Base-by-base conservation (phyloP, 2,113 vertebrate genomes). In the Podarcis raffonei region DNA sequence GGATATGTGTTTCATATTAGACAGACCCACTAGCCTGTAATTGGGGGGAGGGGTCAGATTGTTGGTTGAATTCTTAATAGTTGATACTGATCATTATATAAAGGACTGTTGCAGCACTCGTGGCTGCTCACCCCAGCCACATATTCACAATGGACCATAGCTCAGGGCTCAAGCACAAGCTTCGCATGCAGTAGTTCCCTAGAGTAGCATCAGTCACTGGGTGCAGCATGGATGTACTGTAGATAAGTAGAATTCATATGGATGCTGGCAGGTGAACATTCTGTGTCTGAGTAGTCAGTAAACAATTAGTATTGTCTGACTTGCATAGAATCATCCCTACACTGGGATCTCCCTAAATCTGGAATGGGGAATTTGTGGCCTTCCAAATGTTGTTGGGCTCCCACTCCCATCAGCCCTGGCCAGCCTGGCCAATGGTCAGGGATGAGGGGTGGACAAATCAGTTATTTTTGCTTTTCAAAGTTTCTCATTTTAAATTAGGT, bases 21-120 rank as follows among this genome's bases (percentile, higher is more conserved):
- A 42, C 32, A 71, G 23, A 12, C 32, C 57, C 32, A 48, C 23
- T 20, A 66, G 71, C 80, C 39, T 1, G 71, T 83, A 48, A 83
- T 83, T 83, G 25, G 53, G 76, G 42, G 76, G 4, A 5, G 16
- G 59, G 59, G 25, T 32, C 39, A 32, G 20, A 65, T 22, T 74
- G 27, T 76, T 20, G 32, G 27, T 35, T 65, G 80, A 88, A 88
- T 88, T 35, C 5, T 76, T 74, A 81, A 83, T 75, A 82, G 53
- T 32, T 30, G 69, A 81, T 23, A 30, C 23, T 48, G 18, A 86
- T 79, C 7, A 69, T n/a, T 68, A 80, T 68, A 42, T 77, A 7
- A n/a, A 78, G 23, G 37, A 42, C 32, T 16, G 4, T 3, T 76
- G n/a, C 22, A 32, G 22, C 9, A 59, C n/a, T 75, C 13, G 37